phyloP scores from a whole-genome alignment of 2,888 invertebrate species.

The Tuta absoluta region DNA sequence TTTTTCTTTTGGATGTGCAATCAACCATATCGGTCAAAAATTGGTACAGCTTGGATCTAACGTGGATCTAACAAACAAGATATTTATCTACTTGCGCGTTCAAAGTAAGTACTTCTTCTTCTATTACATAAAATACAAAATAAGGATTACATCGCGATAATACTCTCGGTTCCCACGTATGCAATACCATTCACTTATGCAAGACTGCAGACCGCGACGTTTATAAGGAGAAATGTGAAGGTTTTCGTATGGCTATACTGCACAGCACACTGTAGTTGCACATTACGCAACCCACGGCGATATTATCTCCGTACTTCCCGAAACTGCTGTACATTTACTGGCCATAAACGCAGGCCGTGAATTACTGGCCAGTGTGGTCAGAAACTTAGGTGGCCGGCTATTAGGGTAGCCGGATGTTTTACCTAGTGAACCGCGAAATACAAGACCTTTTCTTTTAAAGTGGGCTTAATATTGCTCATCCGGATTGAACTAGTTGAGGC shows the following conservation, averaged over 20 bases:
- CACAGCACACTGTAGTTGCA: neutral
- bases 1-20: too few species aligned
- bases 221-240: slow-evolving; percentile 12
- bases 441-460: neutral
- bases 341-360: slow-evolving; percentile 17
- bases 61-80: too few species aligned
- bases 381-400: slow-evolving; percentile 17
- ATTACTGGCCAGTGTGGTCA: slow-evolving; percentile 17
- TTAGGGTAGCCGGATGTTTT: neutral
- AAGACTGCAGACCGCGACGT: slow-evolving; percentile 4
- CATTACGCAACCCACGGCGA: slow-evolving; percentile 18
- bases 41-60: too few species aligned
- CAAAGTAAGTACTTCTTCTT: neutral
- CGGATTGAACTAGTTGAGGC: neutral
- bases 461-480: neutral
- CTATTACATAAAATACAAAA: neutral
- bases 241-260: slow-evolving; percentile 6
- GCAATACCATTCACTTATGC: slow-evolving; percentile 10
- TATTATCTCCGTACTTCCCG: slow-evolving; percentile 18
- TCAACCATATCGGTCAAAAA: too few species aligned
- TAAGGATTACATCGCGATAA: slow-evolving; percentile 8
- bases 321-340: slow-evolving; percentile 18
- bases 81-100: neutral
- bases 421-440: slow-evolving; percentile 7
- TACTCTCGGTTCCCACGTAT: slow-evolving; percentile 1